These are phyloP conservation scores for Ciconia boyciana DNA, from an alignment of 2,113 vertebrate genomes.

Conservation along the genomic window DNA sequence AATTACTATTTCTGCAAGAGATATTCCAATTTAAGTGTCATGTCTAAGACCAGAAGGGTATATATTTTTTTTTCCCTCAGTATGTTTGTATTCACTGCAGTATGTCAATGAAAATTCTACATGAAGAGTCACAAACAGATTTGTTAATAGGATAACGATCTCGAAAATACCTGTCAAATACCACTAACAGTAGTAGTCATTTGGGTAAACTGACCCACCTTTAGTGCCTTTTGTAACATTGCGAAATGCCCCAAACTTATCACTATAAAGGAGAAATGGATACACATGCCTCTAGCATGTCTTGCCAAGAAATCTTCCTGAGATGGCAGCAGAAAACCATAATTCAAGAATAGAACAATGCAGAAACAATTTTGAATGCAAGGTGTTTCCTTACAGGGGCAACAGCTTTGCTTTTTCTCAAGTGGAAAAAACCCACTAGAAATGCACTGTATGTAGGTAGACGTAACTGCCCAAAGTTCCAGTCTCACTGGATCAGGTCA, in stretches of 20 bases:
- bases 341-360: not conserved
- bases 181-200: not conserved
- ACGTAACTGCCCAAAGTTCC: not conserved
- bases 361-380: not conserved
- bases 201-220: not conserved
- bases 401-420: not conserved
- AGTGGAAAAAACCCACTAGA: not conserved
- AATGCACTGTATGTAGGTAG: not conserved
- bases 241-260: not conserved
- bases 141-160: not conserved
- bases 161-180: not conserved
- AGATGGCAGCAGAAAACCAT: not conserved
- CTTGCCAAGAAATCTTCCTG: not conserved
- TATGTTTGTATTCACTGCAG: not conserved
- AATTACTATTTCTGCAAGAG: not conserved
- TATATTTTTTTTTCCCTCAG: not conserved
- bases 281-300: not conserved
- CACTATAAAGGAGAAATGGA: not conserved
- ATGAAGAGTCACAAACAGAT: not conserved
- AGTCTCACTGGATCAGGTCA: not conserved
- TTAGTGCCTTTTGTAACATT: not conserved
- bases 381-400: not conserved
- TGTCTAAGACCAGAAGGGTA: not conserved
- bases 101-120: not conserved
- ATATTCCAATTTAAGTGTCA: not conserved